These are phyloP conservation scores for Conus ventricosus DNA, from an alignment of 1,140 invertebrate species.

Conservation along the genomic window DNA sequence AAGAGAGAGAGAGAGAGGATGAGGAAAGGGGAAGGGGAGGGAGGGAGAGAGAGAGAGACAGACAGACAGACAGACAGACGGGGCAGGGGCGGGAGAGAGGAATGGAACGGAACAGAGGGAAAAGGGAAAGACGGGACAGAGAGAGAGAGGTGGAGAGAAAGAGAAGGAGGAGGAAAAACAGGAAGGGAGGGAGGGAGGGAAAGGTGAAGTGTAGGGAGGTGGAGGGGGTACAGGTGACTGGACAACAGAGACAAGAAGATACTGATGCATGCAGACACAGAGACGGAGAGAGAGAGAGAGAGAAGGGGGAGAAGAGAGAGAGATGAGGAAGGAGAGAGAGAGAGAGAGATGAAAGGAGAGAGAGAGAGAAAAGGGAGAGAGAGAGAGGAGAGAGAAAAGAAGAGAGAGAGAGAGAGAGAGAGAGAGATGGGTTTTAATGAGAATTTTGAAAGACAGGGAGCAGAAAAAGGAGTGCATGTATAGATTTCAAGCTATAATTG, in stretches of 20 bases:
- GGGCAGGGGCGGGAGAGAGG: too few relatives aligned
- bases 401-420: neutral
- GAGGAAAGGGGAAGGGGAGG: neutral
- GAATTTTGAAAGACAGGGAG: neutral
- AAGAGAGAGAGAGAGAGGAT: neutral
- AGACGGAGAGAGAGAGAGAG: neutral
- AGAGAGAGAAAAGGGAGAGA: neutral
- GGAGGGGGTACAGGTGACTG: neutral
- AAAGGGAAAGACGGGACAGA: neutral
- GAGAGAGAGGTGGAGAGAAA: neutral
- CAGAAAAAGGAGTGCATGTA: neutral
- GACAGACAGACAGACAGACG: neutral
- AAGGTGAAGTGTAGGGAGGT: neutral
- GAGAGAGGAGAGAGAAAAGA: neutral
- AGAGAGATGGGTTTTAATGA: neutral
- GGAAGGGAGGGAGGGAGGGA: neutral
- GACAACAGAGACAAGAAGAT: too few relatives aligned
- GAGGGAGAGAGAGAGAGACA: neutral
- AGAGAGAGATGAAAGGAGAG: neutral
- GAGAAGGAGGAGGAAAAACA: neutral
- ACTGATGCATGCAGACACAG: neutral
- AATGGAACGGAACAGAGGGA: neutral
- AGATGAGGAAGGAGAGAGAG: too few relatives aligned
- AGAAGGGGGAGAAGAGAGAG: neutral
- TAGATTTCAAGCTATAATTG: too few relatives aligned